Conservation (phyloP, 2,113 vertebrate genomes). For the Strix uralensis region DNA sequence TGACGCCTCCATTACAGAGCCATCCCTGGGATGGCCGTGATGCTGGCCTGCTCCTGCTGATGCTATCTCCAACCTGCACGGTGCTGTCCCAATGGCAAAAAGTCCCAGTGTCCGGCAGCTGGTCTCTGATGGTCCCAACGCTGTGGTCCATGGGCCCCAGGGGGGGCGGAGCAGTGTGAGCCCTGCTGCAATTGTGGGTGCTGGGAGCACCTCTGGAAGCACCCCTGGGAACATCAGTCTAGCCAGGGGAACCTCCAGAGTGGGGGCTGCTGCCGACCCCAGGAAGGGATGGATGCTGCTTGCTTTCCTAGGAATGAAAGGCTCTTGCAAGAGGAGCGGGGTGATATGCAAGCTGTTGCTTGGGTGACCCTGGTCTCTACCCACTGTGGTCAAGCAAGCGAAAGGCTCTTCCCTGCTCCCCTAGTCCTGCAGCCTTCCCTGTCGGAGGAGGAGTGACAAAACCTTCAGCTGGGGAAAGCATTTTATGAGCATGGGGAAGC, state of each 20-base stretch:
- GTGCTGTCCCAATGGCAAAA: not conserved
- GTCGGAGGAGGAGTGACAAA: not conserved
- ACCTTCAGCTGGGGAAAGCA: not conserved
- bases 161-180: rapidly evolving
- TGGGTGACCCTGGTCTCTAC: not conserved
- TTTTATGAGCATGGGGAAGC: not conserved
- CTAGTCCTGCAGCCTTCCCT: not conserved
- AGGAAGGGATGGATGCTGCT: not conserved
- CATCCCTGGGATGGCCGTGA: not conserved
- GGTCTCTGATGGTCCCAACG: not conserved
- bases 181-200: not conserved
- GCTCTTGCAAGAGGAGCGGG: not conserved
- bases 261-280: not conserved
- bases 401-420: not conserved
- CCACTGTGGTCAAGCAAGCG: rapidly evolving
- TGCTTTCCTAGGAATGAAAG: not conserved
- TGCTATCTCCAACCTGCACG: not conserved
- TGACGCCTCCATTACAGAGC: not conserved
- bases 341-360: not conserved
- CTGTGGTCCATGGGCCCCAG: not conserved
- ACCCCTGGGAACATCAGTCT: not conserved
- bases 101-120: not conserved
- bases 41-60: not conserved
- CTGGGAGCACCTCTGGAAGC: not conserved
- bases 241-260: not conserved